These are phyloP conservation scores for Pica pica DNA, from an alignment of 2,113 vertebrate genomes.

Conservation along the genomic window DNA sequence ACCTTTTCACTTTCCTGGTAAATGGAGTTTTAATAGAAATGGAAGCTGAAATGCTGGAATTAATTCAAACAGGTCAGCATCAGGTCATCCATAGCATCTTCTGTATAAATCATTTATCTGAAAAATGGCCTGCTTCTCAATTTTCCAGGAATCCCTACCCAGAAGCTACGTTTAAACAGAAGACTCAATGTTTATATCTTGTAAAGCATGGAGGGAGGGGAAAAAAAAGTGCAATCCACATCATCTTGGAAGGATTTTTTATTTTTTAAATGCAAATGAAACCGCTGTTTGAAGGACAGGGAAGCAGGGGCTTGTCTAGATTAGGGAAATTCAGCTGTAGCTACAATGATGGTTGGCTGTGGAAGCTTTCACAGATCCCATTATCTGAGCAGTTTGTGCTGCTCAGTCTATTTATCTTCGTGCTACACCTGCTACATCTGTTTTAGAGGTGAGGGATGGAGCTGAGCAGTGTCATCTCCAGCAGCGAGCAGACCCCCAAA, in stretches of 20 bases:
- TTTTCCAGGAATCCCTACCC: conserved; percentile 25
- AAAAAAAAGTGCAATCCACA: background rate
- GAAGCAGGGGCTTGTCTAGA: conserved; percentile 19
- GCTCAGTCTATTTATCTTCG: conserved; percentile 26
- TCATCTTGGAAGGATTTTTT: background rate
- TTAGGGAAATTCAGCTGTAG: conserved; percentile 32
- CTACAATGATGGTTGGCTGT: background rate
- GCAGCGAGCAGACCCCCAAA: background rate
- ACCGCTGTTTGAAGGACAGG: conserved; percentile 14
- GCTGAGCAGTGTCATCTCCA: background rate
- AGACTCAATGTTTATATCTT: conserved; percentile 12
- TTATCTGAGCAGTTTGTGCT: conserved; percentile 29
- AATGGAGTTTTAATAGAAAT: conserved; percentile 79
- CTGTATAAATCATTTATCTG: conserved; percentile 58
- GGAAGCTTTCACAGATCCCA: conserved; percentile 15
- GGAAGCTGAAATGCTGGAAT: conserved; percentile 63
- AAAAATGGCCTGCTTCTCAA: background rate
- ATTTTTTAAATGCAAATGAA: background rate
- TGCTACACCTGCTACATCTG: background rate
- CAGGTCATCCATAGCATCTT: conserved; percentile 60
- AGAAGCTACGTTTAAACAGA: background rate
- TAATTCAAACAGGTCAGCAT: conserved; percentile 58
- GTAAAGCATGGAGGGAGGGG: background rate
- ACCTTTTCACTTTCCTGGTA: conserved; percentile 74
- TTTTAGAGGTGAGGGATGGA: background rate